phyloP scores from a whole-genome alignment of 2,113 vertebrate species.

The Phaetusa simplex region DNA sequence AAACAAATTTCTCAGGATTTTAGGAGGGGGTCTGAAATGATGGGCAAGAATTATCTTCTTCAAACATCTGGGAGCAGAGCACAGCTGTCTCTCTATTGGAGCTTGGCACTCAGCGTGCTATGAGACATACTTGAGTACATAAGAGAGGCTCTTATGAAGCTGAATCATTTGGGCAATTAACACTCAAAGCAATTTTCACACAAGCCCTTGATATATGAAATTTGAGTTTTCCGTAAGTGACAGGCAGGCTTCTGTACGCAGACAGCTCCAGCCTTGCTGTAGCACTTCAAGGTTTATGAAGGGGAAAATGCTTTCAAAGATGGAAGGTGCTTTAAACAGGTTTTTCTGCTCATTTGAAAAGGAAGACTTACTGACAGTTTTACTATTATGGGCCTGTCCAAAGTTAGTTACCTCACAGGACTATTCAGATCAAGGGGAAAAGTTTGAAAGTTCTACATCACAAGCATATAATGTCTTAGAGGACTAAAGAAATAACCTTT shows the following conservation, averaged over 20 bases:
- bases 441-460: neutral
- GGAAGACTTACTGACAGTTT: neutral
- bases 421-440: neutral
- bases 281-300: conserved; percentile 50
- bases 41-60: conserved; percentile 42
- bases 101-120: conserved; percentile 11
- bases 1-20: conserved; percentile 24
- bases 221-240: conserved; percentile 26
- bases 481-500: neutral
- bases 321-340: neutral
- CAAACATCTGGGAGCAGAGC: conserved; percentile 57
- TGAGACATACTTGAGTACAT: conserved; percentile 29
- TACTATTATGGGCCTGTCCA: neutral
- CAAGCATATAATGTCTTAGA: neutral
- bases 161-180: conserved; percentile 69
- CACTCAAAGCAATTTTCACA: conserved; percentile 61
- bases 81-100: conserved; percentile 44
- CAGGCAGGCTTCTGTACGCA: neutral
- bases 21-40: neutral
- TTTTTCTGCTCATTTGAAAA: conserved; percentile 13
- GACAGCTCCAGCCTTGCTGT: neutral
- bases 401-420: neutral
- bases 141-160: conserved; percentile 46
- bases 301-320: conserved; percentile 2
- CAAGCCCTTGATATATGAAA: conserved; percentile 56